Conservation (phyloP, 2,797 vertebrate genomes). For the Balearica regulorum region DNA sequence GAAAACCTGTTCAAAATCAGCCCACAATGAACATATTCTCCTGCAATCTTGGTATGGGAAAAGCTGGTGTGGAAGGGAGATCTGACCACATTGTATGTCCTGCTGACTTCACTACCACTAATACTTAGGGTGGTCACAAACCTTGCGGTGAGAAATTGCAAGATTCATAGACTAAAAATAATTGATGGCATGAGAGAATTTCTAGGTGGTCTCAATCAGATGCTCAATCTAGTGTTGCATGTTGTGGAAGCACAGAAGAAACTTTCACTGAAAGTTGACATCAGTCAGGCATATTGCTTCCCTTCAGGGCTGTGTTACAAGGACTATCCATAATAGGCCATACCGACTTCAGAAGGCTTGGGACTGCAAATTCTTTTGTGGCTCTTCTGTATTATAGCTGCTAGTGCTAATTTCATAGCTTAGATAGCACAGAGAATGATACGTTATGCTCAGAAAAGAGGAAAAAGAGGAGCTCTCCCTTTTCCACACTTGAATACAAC, state of each 20-base stretch:
- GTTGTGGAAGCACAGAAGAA: neutral
- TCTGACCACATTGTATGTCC: neutral
- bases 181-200: neutral
- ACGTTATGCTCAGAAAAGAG: neutral
- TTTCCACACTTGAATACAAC: neutral
- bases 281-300: neutral
- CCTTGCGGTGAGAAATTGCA: neutral
- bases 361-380: neutral
- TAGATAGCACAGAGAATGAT: neutral
- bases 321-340: neutral
- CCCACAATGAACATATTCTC: neutral
- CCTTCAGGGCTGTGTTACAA: neutral
- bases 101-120: neutral
- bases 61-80: neutral
- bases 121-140: neutral
- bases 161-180: neutral
- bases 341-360: neutral
- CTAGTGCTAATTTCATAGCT: conserved; percentile 24
- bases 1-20: neutral
- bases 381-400: neutral
- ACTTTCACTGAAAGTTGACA: neutral
- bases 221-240: neutral
- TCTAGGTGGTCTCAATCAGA: neutral
- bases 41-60: neutral
- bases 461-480: neutral